Evolutionary conservation across 2,888 invertebrate genomes (phyloP).

Genomic region (Syritta pipiens): DNA sequence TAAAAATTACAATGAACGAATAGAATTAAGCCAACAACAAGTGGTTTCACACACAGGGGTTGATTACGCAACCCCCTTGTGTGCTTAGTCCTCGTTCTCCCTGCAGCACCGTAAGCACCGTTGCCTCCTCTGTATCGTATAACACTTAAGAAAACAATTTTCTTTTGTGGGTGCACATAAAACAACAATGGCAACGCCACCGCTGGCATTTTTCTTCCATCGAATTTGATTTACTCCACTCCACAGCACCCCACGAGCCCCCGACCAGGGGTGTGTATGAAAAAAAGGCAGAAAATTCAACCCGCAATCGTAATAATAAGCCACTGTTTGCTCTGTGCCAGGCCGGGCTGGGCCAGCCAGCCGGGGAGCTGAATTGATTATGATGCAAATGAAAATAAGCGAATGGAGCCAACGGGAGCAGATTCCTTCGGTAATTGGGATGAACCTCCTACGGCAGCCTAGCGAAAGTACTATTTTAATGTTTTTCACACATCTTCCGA

Average conservation of each 20-base stretch:
- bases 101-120: slow-evolving; percentile 5
- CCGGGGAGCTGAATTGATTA: slow-evolving; percentile 56
- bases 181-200: slow-evolving; percentile 62
- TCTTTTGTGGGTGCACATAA: slow-evolving; percentile 56
- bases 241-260: too few relatives aligned
- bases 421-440: slow-evolving; percentile 26
- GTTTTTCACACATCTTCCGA: slow-evolving; percentile 59
- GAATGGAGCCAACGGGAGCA: slow-evolving; percentile 19
- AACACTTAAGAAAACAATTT: slow-evolving; percentile 69
- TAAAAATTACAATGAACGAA: slow-evolving; percentile 62
- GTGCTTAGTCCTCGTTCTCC: slow-evolving; percentile 8
- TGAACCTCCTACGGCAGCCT: slow-evolving; percentile 23
- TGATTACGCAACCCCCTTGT: slow-evolving; percentile 61
- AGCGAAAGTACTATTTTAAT: slow-evolving; percentile 32
- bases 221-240: slow-evolving; percentile 60
- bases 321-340: slow-evolving; percentile 28
- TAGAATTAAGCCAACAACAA: slow-evolving; percentile 68
- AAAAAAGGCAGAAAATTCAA: not conserved
- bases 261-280: not conserved
- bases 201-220: slow-evolving; percentile 62
- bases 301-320: slow-evolving; percentile 21
- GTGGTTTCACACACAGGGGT: slow-evolving; percentile 68
- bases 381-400: slow-evolving; percentile 63
- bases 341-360: slow-evolving; percentile 1
- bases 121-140: slow-evolving; percentile 39